Percentiles rank a stretch among this genome's conserved stretches.
Evolutionary conservation across 2,888 invertebrate species (phyloP).

Genomic region (Harpalus rufipes): DNA sequence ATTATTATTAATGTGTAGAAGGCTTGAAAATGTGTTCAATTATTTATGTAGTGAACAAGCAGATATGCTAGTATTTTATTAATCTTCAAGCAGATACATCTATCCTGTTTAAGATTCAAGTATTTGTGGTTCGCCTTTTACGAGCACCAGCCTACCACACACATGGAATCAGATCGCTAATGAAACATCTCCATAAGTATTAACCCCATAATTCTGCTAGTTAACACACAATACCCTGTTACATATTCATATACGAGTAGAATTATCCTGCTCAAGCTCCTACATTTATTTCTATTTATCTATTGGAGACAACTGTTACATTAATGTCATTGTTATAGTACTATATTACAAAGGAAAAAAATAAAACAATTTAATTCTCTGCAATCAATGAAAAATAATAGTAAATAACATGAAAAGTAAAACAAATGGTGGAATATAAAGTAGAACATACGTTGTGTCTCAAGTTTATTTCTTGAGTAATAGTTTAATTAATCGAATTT

Average conservation of each 20-base stretch:
- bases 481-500: no score
- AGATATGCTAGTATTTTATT: no score
- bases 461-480: no score
- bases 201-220: conserved; percentile 16
- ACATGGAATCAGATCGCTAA: conserved; percentile 6
- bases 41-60: no score
- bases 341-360: background rate
- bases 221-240: conserved; percentile 46
- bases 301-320: background rate
- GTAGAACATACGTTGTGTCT: no score
- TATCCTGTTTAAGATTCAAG: background rate
- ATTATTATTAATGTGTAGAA: no score
- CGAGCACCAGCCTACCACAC: background rate
- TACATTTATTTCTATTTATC: background rate
- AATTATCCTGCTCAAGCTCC: conserved; percentile 2
- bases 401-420: no score
- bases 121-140: background rate
- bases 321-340: background rate
- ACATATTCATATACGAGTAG: conserved; percentile 47
- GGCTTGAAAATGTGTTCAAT: no score
- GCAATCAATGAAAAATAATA: no score
- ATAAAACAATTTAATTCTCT: background rate
- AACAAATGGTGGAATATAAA: no score
- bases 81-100: background rate
- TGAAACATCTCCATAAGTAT: conserved; percentile 18